Percentiles rank a stretch among this genome's conserved stretches.
Evolutionary conservation across 1,140 invertebrate genomes (phyloP).

Genomic region (Hestina assimilis): DNA sequence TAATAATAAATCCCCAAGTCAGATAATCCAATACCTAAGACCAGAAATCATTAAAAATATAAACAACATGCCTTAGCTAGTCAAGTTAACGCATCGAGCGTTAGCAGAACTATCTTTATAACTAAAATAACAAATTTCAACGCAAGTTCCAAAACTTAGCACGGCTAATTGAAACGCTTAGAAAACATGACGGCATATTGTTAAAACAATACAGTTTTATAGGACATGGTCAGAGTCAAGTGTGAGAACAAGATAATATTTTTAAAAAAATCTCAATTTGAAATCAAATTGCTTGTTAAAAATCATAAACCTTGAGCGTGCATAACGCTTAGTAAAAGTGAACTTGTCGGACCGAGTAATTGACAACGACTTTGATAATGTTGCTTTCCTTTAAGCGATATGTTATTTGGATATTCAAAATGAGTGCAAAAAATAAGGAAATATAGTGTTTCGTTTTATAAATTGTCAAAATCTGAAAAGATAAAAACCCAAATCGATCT

Average conservation of each 20-base stretch:
- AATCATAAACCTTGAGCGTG: slow-evolving; percentile 16
- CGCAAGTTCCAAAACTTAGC: background rate
- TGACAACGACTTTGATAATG: slow-evolving; percentile 8
- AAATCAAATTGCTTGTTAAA: slow-evolving; percentile 8
- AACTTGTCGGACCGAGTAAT: background rate
- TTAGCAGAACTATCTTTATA: too few relatives aligned
- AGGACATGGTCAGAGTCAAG: slow-evolving; percentile 50
- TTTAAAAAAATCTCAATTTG: slow-evolving; percentile 17
- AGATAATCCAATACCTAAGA: too few relatives aligned
- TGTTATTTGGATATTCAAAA: too few relatives aligned
- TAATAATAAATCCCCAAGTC: too few relatives aligned
- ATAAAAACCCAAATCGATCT: too few relatives aligned
- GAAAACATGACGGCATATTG: background rate
- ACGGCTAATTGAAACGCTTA: background rate
- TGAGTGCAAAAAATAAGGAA: too few relatives aligned
- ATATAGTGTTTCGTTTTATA: too few relatives aligned
- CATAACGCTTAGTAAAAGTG: slow-evolving; percentile 6
- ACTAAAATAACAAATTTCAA: background rate
- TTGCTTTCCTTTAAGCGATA: slow-evolving; percentile 7
- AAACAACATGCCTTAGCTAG: background rate
- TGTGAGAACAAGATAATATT: slow-evolving; percentile 49
- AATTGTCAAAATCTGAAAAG: too few relatives aligned
- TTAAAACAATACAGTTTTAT: slow-evolving; percentile 28
- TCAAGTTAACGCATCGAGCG: background rate
- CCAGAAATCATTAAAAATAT: too few relatives aligned